Evolutionary conservation across 2,888 invertebrate species (phyloP).

Genomic region (Ellobium chinense): DNA sequence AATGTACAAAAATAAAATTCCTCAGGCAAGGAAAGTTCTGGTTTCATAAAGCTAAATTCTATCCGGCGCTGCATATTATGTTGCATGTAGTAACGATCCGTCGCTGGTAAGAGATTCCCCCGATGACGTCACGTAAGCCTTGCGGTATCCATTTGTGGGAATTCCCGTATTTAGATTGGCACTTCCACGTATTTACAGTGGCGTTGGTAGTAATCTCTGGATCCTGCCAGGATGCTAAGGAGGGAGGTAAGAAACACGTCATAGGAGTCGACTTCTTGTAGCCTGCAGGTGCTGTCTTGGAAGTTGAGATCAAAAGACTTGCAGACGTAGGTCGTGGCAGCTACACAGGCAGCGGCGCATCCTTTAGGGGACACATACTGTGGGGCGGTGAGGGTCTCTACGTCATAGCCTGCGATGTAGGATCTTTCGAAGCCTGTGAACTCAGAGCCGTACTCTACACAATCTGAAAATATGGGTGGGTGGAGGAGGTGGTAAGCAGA

Average conservation of each 20-base stretch:
- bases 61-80: too few relatives aligned
- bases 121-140: too few relatives aligned
- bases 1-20: too few relatives aligned
- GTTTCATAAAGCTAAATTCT: too few relatives aligned
- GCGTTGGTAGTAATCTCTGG: constrained; percentile 4
- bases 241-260: not conserved
- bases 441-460: not conserved
- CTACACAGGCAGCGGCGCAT: not conserved
- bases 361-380: not conserved
- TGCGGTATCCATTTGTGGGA: too few relatives aligned
- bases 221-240: not conserved
- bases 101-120: too few relatives aligned
- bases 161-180: too few relatives aligned
- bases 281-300: not conserved
- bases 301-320: not conserved
- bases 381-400: not conserved
- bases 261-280: not conserved
- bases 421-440: not conserved
- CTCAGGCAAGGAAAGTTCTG: too few relatives aligned
- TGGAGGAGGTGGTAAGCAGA: too few relatives aligned
- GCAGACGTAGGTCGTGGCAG: not conserved
- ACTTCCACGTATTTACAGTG: constrained; percentile 13
- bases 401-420: not conserved
- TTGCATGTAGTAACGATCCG: too few relatives aligned
- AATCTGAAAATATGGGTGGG: too few relatives aligned